Evolutionary conservation across 2,888 invertebrate genomes (phyloP), one percentile per base, ranked within the genome.

Genomic region (Helicoverpa assulta): DNA sequence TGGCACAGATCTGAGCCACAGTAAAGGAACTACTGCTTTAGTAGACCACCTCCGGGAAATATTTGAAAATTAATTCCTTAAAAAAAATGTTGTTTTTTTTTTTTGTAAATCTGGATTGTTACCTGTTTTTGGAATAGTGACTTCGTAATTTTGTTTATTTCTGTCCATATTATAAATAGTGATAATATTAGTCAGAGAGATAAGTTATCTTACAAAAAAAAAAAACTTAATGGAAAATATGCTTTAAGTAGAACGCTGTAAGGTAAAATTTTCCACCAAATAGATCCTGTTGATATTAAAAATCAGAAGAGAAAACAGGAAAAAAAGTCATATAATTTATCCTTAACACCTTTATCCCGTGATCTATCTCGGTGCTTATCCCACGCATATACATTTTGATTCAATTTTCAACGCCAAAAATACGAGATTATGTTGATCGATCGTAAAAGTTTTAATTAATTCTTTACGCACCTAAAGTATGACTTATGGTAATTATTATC

Each of bases 1-100:
- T 87, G 88, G 86, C 89, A 87, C 84, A 86, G 83, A 90, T 90
- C 83, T 85, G 70, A 76, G 69, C 77, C 76, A 69, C 75, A 63
- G 53, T 26, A 58, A 70, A 72, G 4, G 21, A 72, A 29, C 19
- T 16, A 54, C 37, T 61, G 33, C 47, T 14, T 14, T 40, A 60
- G 84, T 69, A 64, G 56, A 63, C 56, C 60, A 69, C 76, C 37
- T 59, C 7, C 5, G 1, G 5, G 7, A 8, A 19, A 47, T 18
- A 19, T 10, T 16, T 37, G 7, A 40, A 1, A 14, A 21, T 6
- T 52, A 5, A 63, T 52, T 52, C 12, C 5, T 40, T 16, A 29
- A 7, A 7, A 26, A 8, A 47, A 3, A 26, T 26, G 0, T 4
- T 52, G 8, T 18, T 1, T 18, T 50, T 18, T n/a, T 7, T 16